phyloP scores from a whole-genome alignment of 1,140 invertebrate genomes.

The Orussus abietinus region DNA sequence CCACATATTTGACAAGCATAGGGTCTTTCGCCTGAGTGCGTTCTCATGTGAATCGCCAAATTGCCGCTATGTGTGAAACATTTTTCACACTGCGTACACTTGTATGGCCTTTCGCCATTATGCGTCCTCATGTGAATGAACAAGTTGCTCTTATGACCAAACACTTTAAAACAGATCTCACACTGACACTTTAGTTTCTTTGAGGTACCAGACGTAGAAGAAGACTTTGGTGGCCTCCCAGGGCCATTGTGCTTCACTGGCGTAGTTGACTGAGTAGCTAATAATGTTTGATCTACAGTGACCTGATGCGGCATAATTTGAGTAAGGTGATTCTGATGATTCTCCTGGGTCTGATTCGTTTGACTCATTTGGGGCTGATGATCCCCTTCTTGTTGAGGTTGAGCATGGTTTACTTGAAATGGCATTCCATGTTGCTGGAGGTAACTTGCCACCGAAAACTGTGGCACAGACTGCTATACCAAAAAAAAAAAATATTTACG shows the following conservation, averaged over 20 bases:
- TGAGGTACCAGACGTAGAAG: conserved; percentile 18
- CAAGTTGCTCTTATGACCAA: conserved; percentile 56
- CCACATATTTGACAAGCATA: conserved; percentile 61
- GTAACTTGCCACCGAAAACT: conserved; percentile 24
- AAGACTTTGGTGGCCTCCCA: conserved; percentile 35
- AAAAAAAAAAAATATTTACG: conserved; percentile 7
- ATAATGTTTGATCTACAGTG: conserved; percentile 24
- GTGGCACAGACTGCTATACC: conserved; percentile 19
- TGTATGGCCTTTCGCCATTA: conserved; percentile 66
- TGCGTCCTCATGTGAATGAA: conserved; percentile 61
- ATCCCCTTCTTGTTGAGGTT: conserved; percentile 15
- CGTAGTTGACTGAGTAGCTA: conserved; percentile 19
- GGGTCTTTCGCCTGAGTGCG: conserved; percentile 60
- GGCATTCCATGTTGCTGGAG: conserved; percentile 22
- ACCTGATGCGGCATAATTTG: conserved; percentile 11
- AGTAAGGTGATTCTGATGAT: conserved; percentile 6
- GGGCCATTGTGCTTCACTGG: conserved; percentile 32
- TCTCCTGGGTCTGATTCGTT: conserved; percentile 14
- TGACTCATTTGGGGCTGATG: conserved; percentile 17
- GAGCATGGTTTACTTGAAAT: conserved; percentile 21
- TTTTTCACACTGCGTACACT: conserved; percentile 67
- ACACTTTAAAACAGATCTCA: conserved; percentile 58
- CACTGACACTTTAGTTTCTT: conserved; percentile 52
- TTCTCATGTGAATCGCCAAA: conserved; percentile 59
- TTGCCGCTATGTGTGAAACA: conserved; percentile 65